Percentiles rank a stretch among this genome's conserved stretches.
Evolutionary conservation across 2,797 vertebrate species (phyloP).

Genomic region (Champsocephalus gunnari): DNA sequence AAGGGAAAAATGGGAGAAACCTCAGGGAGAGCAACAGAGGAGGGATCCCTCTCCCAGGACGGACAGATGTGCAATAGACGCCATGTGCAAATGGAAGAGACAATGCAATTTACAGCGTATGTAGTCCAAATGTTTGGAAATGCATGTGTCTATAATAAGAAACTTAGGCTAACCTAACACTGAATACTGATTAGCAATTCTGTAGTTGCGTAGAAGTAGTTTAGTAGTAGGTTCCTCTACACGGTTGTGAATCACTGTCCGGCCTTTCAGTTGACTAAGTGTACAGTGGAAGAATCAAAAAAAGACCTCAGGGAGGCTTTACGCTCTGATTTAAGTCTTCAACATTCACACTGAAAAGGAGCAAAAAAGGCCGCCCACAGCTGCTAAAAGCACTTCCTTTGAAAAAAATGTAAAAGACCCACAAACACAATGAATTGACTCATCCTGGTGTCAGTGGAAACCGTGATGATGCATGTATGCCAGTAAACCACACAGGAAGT

Average conservation of each 20-base stretch:
- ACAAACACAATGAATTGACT: constrained; percentile 30
- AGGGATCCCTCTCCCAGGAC: too few relatives aligned
- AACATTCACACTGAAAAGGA: constrained; percentile 28
- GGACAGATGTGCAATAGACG: too few relatives aligned
- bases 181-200: constrained; percentile 1
- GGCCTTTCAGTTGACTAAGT: constrained; percentile 15
- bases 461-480: background rate
- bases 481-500: constrained; percentile 33
- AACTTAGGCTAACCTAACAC: too few relatives aligned
- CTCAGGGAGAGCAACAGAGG: too few relatives aligned
- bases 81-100: too few relatives aligned
- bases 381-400: constrained; percentile 56
- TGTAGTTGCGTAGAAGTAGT: background rate
- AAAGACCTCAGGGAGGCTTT: constrained; percentile 8
- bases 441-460: constrained; percentile 28
- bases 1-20: too few relatives aligned
- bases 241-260: constrained; percentile 22
- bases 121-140: too few relatives aligned
- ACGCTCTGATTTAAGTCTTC: constrained; percentile 5
- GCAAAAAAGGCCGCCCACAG: constrained; percentile 44
- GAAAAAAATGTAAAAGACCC: constrained; percentile 26
- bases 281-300: background rate
- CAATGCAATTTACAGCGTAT: too few relatives aligned
- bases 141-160: too few relatives aligned
- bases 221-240: background rate